phyloP scores from a whole-genome alignment of 35 echinoderm and acorn worm genomes.

The Holothuria glaberrima region DNA sequence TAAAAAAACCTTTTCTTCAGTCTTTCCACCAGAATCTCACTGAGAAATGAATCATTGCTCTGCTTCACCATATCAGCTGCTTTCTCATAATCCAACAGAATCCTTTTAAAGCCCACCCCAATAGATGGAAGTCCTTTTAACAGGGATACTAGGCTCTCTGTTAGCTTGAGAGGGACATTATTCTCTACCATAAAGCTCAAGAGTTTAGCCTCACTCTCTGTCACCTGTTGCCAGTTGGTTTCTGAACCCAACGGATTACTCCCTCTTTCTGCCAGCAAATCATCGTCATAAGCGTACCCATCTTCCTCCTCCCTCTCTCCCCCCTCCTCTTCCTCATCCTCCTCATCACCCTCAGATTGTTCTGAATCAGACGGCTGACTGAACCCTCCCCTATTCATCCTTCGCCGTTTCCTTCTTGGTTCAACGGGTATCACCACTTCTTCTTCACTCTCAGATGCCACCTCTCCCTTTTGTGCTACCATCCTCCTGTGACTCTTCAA shows the following conservation, averaged over 20 bases:
- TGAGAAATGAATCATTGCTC: neutral
- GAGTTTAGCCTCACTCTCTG: neutral
- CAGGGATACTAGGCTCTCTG: constrained; percentile 3
- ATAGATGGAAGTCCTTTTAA: constrained; percentile 19
- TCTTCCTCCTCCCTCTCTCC: too few species aligned
- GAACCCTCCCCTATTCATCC: too few species aligned
- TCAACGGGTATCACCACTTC: neutral
- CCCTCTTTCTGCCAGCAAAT: neutral
- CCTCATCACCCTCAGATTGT: too few species aligned
- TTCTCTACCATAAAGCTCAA: constrained; percentile 40
- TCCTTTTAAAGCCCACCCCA: neutral
- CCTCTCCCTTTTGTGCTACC: neutral
- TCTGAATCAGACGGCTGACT: too few species aligned
- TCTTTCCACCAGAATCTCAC: neutral
- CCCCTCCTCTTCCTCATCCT: neutral
- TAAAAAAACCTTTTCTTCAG: constrained; percentile 7
- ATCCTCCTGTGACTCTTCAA: neutral
- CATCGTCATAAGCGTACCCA: neutral
- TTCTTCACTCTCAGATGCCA: neutral
- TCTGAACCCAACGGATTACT: neutral
- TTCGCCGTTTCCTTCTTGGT: neutral
- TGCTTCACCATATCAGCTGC: neutral
- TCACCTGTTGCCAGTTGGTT: neutral
- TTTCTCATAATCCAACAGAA: neutral
- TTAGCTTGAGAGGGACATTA: neutral